phyloP scores from a whole-genome alignment of 1,140 invertebrate genomes.

The Musca vetustissima region DNA sequence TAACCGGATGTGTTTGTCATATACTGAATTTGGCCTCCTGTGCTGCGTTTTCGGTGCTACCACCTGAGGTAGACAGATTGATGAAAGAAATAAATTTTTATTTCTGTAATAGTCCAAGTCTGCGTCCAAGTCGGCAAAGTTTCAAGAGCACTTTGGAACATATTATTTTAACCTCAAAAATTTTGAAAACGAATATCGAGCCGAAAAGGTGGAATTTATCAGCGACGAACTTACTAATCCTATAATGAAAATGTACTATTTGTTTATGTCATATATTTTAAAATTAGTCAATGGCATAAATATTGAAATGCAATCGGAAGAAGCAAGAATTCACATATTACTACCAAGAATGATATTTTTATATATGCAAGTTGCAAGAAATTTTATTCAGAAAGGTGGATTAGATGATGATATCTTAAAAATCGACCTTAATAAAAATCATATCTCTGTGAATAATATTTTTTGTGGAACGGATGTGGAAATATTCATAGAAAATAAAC shows the following conservation, averaged over 20 bases:
- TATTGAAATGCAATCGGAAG: slow-evolving; percentile 16
- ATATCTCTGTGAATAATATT: too few species aligned
- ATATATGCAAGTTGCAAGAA: background rate
- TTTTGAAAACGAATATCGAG: background rate
- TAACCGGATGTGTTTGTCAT: background rate
- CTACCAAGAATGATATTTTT: background rate
- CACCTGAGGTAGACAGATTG: background rate
- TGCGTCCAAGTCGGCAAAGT: background rate
- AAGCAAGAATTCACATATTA: background rate
- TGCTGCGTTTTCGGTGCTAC: too few species aligned
- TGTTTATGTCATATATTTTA: slow-evolving; percentile 4
- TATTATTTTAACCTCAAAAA: background rate
- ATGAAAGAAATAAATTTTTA: background rate
- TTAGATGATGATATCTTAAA: background rate
- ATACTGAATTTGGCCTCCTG: background rate
- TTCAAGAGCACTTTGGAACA: background rate
- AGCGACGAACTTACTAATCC: too few species aligned
- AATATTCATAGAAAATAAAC: too few species aligned
- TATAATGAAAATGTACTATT: background rate
- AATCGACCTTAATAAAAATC: background rate
- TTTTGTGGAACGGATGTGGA: too few species aligned
- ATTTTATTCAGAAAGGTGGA: background rate
- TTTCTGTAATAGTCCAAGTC: background rate
- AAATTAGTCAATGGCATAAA: background rate
- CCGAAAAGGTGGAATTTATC: too few species aligned